Percentiles rank a stretch among this genome's conserved stretches.
Evolutionary conservation across 2,888 invertebrate species (phyloP).

Genomic region (Himalopsyche tibetana): DNA sequence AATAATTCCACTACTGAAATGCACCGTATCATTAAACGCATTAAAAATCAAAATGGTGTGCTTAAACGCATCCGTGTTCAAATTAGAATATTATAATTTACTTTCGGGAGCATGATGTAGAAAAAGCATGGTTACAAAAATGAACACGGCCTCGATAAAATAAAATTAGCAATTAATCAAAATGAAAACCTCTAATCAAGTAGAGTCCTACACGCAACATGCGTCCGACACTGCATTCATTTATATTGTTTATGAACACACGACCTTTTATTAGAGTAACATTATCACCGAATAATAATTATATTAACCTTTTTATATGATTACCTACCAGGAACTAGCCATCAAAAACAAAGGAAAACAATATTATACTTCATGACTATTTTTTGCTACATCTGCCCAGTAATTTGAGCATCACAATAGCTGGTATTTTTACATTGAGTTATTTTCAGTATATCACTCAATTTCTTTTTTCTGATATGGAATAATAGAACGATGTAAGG

Average conservation of each 20-base stretch:
- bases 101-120: conserved; percentile 35
- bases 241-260: conserved; percentile 48
- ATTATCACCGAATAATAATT: conserved; percentile 38
- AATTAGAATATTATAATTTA: conserved; percentile 42
- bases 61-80: conserved; percentile 35
- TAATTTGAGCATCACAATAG: too few species aligned
- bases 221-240: conserved; percentile 47
- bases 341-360: not conserved
- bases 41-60: conserved; percentile 28
- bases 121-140: conserved; percentile 14
- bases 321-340: not conserved
- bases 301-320: conserved; percentile 17
- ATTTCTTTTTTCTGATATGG: too few species aligned
- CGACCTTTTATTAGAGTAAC: conserved; percentile 46
- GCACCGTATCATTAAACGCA: conserved; percentile 2
- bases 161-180: conserved; percentile 49
- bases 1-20: not conserved
- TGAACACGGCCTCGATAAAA: conserved; percentile 38
- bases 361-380: too few species aligned
- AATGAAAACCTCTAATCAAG: conserved; percentile 49
- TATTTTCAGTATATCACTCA: too few species aligned
- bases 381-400: too few species aligned
- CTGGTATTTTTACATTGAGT: too few species aligned
- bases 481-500: too few species aligned
- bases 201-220: conserved; percentile 42